Base-by-base conservation (phyloP, 1,140 invertebrate genomes). In the Agraylea sexmaculata region DNA sequence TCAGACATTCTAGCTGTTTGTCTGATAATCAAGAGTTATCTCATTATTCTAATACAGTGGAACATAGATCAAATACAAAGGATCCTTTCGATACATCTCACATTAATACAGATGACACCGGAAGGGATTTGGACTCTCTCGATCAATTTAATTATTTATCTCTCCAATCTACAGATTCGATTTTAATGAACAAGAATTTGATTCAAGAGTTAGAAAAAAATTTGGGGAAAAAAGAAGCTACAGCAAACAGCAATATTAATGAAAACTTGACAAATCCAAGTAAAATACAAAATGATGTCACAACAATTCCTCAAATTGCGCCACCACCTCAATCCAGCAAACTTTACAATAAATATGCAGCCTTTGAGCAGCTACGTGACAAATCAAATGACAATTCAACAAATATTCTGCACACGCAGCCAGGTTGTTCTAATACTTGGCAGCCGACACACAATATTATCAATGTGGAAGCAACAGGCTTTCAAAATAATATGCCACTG, bases 41-140 rank as follows among this genome's bases (percentile, higher is more conserved):
- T n/a, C n/a, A 25, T 25, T 25, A 25, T 25, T 25, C 30, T 8
- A 17, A 32, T 25, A 38, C 10, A 38, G 37, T 11, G 16, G 16
- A 28, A 16, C n/a, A n/a, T 6, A 17, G 12, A 37, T 16, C 17
- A 43, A 29, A 21, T 38, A 48, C n/a, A 42, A 22, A 32, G 7
- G 47, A 49, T 40, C 47, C 47, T 21, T 49, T 49, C 32, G 47
- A 49, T 32, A 49, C 47, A 7, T 49, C 47, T 5, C 31, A 49
- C 34, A 33, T 48, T 17, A 2, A n/a, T n/a, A n/a, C 10, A n/a
- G 10, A 6, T n/a, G 28, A 8, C 29, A 19, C n/a, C 20, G 13
- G 16, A 42, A 10, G 37, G 37, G 16, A 22, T 28, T 13, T 30
- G 30, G n/a, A 35, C 18, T 47, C 10, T 19, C 38, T 19, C n/a